Evolutionary conservation across 2,888 invertebrate species (phyloP).

Genomic region (Rosalia funebris): DNA sequence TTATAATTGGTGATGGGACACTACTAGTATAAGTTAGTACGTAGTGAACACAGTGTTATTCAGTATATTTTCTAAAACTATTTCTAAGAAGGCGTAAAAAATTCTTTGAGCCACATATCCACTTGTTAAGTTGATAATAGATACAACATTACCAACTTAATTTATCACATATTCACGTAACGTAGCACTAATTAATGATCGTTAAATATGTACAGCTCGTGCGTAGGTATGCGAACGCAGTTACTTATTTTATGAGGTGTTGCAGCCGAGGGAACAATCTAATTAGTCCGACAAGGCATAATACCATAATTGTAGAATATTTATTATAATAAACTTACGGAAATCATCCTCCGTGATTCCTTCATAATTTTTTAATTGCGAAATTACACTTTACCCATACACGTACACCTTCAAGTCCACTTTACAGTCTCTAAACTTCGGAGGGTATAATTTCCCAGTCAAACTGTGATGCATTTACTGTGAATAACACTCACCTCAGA

Average conservation of each 20-base stretch:
- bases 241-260: background rate
- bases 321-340: conserved; percentile 43
- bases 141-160: too few species aligned
- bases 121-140: too few species aligned
- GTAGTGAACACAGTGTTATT: too few species aligned
- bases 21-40: too few species aligned
- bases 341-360: conserved; percentile 46
- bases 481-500: background rate
- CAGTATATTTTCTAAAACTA: too few species aligned
- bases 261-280: background rate
- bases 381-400: conserved; percentile 16
- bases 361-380: conserved; percentile 36
- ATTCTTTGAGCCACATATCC: too few species aligned
- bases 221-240: too few species aligned
- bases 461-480: conserved; percentile 7
- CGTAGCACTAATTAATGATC: too few species aligned
- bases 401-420: conserved; percentile 7
- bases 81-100: too few species aligned
- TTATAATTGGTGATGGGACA: too few species aligned
- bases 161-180: too few species aligned
- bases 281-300: background rate
- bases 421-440: conserved; percentile 14
- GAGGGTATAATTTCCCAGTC: background rate
- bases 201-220: too few species aligned
- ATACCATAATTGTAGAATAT: conserved; percentile 30